phyloP scores from a whole-genome alignment of 2,888 invertebrate genomes.

The Rhagophthalmus giganteus region DNA sequence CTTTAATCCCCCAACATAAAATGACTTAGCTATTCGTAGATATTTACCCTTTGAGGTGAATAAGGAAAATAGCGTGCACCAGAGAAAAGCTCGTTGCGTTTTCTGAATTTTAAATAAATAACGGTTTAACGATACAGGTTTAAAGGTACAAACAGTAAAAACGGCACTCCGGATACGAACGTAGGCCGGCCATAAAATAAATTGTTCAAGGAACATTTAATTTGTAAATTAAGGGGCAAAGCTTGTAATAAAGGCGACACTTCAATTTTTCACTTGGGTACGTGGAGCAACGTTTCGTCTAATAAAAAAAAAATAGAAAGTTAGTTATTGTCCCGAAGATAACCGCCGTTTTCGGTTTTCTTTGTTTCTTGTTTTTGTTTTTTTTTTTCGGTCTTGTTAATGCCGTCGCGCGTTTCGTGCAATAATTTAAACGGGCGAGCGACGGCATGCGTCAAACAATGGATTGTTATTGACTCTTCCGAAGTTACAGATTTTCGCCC shows the following conservation, averaged over 20 bases:
- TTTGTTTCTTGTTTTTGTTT: not conserved
- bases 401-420: too few relatives aligned
- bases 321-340: too few relatives aligned
- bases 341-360: not conserved
- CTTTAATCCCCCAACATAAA: too few relatives aligned
- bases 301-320: not conserved
- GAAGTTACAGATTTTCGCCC: not conserved
- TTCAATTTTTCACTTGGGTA: not conserved
- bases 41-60: too few relatives aligned
- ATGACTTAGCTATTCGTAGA: too few relatives aligned
- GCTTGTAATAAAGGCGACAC: not conserved
- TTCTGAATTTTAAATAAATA: too few relatives aligned
- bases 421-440: not conserved
- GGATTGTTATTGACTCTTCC: not conserved
- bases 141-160: not conserved
- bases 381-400: not conserved
- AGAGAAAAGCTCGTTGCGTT: too few relatives aligned
- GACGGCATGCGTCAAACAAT: not conserved
- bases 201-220: not conserved
- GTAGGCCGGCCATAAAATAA: not conserved
- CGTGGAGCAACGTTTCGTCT: not conserved
- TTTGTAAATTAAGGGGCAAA: not conserved
- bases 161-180: not conserved
- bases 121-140: too few relatives aligned
- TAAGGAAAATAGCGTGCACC: too few relatives aligned